phyloP scores from a whole-genome alignment of 2,797 vertebrate genomes.

The Eulemur coronatus region DNA sequence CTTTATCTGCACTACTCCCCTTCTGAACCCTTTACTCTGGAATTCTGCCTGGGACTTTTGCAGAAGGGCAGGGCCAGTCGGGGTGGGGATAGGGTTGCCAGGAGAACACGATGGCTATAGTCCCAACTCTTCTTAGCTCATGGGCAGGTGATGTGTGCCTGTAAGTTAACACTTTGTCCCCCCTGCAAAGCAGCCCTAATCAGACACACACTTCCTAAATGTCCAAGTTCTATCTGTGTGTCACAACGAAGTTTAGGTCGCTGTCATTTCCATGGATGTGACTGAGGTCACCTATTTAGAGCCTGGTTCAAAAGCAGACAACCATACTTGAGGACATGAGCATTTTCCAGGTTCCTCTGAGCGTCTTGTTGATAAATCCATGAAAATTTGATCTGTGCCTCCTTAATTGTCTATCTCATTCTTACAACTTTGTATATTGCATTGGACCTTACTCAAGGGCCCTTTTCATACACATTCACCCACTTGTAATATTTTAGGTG shows the following conservation, averaged over 20 bases:
- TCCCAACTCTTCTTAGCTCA: slow-evolving; percentile 34
- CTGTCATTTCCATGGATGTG: neutral
- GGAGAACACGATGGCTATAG: neutral
- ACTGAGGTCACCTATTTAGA: neutral
- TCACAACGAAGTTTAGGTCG: neutral
- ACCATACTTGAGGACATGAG: neutral
- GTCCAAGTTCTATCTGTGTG: neutral
- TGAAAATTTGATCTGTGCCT: neutral
- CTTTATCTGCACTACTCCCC: neutral
- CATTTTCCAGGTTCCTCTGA: neutral
- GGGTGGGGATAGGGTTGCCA: neutral
- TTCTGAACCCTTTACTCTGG: neutral
- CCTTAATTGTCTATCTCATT: neutral
- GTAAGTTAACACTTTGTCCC: neutral
- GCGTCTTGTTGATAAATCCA: neutral
- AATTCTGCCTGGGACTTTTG: neutral
- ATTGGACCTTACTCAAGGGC: neutral
- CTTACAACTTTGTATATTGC: neutral
- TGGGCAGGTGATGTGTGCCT: neutral
- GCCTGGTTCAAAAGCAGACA: neutral
- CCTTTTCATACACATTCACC: neutral
- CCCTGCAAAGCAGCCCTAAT: neutral
- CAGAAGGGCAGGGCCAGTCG: fast-evolving
- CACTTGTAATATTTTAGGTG: neutral
- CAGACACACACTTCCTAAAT: neutral